Percentiles rank a stretch among this genome's conserved stretches.
Conservation (phyloP, 2,888 invertebrate genomes). For the Panopea generosa region DNA sequence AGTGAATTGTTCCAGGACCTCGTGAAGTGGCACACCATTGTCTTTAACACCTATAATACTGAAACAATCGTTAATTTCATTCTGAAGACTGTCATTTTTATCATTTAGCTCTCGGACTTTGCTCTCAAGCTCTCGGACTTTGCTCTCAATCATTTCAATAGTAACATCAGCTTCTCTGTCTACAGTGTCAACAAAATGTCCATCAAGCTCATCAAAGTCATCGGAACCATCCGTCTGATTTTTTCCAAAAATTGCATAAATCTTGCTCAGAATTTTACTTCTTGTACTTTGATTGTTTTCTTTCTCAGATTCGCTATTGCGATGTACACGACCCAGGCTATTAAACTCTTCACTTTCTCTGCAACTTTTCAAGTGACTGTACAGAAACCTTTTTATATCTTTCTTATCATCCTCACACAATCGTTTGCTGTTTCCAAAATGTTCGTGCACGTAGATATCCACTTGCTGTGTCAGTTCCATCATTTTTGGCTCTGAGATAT, state of each 20-base stretch:
- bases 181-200: background rate
- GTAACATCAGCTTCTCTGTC: slow-evolving; percentile 22
- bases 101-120: slow-evolving; percentile 19
- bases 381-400: slow-evolving; percentile 67
- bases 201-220: slow-evolving; percentile 22
- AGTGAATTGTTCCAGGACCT: slow-evolving; percentile 38
- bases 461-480: slow-evolving; percentile 64
- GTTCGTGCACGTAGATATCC: slow-evolving; percentile 71
- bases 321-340: background rate
- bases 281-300: slow-evolving; percentile 26
- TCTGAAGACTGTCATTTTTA: slow-evolving; percentile 19
- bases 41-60: slow-evolving; percentile 42
- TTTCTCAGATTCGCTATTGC: background rate
- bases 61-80: slow-evolving; percentile 47
- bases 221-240: background rate
- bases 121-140: slow-evolving; percentile 32
- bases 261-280: slow-evolving; percentile 31
- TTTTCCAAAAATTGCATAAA: slow-evolving; percentile 29
- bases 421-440: slow-evolving; percentile 76
- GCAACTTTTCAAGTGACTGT: slow-evolving; percentile 35
- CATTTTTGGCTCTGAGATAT: slow-evolving; percentile 44
- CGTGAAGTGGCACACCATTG: slow-evolving; percentile 39
- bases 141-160: slow-evolving; percentile 47
- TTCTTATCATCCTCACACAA: slow-evolving; percentile 77
- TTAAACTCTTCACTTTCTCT: slow-evolving; percentile 9